These are phyloP conservation scores for Poeciliopsis prolifica DNA, from an alignment of 2,113 vertebrate species.

Conservation along the genomic window DNA sequence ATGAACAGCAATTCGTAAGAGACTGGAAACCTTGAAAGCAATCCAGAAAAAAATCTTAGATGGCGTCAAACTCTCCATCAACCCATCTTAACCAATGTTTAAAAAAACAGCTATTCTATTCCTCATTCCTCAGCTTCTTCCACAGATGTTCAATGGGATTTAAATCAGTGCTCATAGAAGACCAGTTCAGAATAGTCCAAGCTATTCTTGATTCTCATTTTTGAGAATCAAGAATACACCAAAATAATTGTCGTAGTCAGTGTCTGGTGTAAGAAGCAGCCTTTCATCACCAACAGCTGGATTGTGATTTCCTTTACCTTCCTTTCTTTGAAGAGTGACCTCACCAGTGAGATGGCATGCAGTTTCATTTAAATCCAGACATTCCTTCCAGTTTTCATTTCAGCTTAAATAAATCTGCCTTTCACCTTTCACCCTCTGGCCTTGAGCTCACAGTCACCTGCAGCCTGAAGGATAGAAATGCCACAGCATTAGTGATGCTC, in stretches of 20 bases:
- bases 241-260: slow-evolving; percentile 44
- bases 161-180: no score
- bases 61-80: slow-evolving; percentile 14
- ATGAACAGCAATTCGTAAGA: slow-evolving; percentile 26
- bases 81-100: slow-evolving; percentile 17
- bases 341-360: slow-evolving; percentile 41
- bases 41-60: slow-evolving; percentile 12
- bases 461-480: slow-evolving; percentile 9
- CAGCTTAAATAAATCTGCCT: slow-evolving; percentile 54
- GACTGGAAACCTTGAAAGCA: slow-evolving; percentile 7
- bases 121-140: neutral
- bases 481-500: slow-evolving; percentile 27
- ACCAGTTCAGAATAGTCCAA: no score
- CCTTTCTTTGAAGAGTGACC: slow-evolving; percentile 47
- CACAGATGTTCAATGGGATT: no score
- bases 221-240: slow-evolving; percentile 26
- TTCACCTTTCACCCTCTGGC: slow-evolving; percentile 41
- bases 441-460: slow-evolving; percentile 16
- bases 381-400: slow-evolving; percentile 39
- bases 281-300: slow-evolving; percentile 2
- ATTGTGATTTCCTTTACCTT: slow-evolving; percentile 23
- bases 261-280: slow-evolving; percentile 46
- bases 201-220: neutral
- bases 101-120: slow-evolving; percentile 15
- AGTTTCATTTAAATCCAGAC: slow-evolving; percentile 54